These are phyloP conservation scores for Alexandromys fortis DNA, from an alignment of 2,113 vertebrate species.

Conservation along the genomic window DNA sequence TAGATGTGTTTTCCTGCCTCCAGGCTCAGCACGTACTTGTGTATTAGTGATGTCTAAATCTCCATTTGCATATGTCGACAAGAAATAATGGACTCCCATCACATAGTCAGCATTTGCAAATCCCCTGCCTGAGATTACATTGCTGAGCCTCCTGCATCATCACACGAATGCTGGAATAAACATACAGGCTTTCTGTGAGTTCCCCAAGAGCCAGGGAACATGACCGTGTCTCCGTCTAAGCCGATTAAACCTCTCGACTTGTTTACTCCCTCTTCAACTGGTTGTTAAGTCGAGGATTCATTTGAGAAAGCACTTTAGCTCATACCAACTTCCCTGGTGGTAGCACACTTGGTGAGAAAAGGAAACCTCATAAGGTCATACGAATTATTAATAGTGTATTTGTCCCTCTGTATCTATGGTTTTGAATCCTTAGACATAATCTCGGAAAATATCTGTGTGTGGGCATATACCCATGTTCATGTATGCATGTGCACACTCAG, in stretches of 20 bases:
- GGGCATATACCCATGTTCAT: neutral
- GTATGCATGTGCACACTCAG: neutral
- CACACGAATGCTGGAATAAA: conserved; percentile 48
- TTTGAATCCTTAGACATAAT: neutral
- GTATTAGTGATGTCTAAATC: neutral
- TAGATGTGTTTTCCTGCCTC: neutral
- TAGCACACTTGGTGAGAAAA: neutral
- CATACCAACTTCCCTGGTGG: neutral
- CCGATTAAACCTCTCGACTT: conserved; percentile 37
- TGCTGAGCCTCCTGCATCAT: conserved; percentile 36
- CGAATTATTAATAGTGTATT: neutral
- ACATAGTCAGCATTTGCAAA: conserved; percentile 52
- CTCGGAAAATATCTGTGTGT: neutral
- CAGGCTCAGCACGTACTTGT: neutral
- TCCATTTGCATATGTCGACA: neutral
- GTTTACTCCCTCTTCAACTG: neutral
- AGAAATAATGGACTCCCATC: conserved; percentile 27
- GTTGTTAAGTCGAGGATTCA: neutral
- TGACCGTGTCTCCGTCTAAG: neutral
- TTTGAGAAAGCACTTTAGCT: neutral
- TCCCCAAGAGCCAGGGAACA: conserved; percentile 35
- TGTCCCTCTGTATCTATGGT: neutral
- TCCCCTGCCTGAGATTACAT: conserved; percentile 17
- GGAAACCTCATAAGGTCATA: neutral
- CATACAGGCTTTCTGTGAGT: conserved; percentile 55